Evolutionary conservation across 1,140 invertebrate genomes (phyloP).

Genomic region (Drosophila baimaii): DNA sequence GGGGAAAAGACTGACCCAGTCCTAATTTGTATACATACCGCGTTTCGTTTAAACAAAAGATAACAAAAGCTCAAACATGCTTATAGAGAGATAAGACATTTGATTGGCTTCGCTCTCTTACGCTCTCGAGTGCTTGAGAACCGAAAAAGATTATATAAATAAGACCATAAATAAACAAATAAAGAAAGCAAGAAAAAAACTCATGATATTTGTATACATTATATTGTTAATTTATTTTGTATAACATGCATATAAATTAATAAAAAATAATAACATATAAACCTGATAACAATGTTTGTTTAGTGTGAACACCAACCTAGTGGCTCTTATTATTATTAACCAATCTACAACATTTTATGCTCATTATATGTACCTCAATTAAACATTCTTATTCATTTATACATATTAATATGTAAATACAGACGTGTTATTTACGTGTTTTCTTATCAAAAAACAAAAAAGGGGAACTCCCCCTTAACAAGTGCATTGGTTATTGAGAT

Average conservation of each 20-base stretch:
- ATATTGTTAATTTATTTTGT: too few relatives aligned
- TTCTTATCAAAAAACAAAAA: not conserved
- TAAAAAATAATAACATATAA: too few relatives aligned
- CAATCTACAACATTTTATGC: not conserved
- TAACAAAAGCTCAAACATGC: conserved; percentile 5
- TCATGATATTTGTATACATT: too few relatives aligned
- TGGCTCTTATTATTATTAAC: not conserved
- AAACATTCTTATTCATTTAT: not conserved
- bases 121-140: not conserved
- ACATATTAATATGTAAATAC: too few relatives aligned
- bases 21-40: not conserved
- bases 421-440: too few relatives aligned
- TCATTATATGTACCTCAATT: not conserved
- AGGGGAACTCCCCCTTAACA: conserved; percentile 1
- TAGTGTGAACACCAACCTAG: too few relatives aligned
- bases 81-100: conserved; percentile 4
- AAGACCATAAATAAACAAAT: too few relatives aligned
- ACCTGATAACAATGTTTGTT: too few relatives aligned
- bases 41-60: not conserved
- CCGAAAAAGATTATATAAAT: not conserved
- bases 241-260: too few relatives aligned
- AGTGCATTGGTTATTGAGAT: not conserved
- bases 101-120: not conserved
- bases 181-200: not conserved
- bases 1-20: not conserved